phyloP scores from a whole-genome alignment of 2,888 invertebrate genomes.

The Hybos culiciformis region DNA sequence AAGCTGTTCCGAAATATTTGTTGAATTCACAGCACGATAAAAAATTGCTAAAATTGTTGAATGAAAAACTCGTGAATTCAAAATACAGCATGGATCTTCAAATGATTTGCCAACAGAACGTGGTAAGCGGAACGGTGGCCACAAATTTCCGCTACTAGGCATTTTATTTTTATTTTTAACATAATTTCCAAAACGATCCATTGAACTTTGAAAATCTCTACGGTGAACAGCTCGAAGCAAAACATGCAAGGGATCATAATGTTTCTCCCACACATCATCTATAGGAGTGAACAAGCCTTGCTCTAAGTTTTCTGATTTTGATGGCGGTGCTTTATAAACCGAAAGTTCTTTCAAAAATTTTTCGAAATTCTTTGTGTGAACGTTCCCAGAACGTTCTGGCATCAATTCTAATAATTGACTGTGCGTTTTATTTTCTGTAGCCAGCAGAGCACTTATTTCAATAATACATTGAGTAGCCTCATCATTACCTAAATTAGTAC shows the following conservation, averaged over 20 bases:
- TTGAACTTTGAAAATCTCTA: slow-evolving; percentile 83
- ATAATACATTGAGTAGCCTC: slow-evolving; percentile 57
- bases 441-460: slow-evolving; percentile 86
- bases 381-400: slow-evolving; percentile 91
- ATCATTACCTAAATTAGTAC: slow-evolving; percentile 64
- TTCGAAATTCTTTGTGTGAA: slow-evolving; percentile 79
- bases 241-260: slow-evolving; percentile 91
- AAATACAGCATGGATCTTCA: slow-evolving; percentile 45
- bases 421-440: slow-evolving; percentile 91
- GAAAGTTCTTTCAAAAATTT: slow-evolving; percentile 70
- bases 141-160: slow-evolving; percentile 44
- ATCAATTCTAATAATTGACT: slow-evolving; percentile 88
- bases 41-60: slow-evolving; percentile 61
- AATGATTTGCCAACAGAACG: slow-evolving; percentile 47
- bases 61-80: slow-evolving; percentile 33
- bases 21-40: slow-evolving; percentile 66
- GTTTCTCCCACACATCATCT: slow-evolving; percentile 75
- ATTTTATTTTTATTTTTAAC: slow-evolving; percentile 47
- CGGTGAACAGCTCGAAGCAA: slow-evolving; percentile 80
- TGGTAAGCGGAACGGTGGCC: slow-evolving; percentile 74
- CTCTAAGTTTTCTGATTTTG: slow-evolving; percentile 62
- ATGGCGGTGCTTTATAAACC: slow-evolving; percentile 68
- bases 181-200: slow-evolving; percentile 83
- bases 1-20: slow-evolving; percentile 71
- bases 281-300: slow-evolving; percentile 82